Percentiles rank a stretch among this genome's conserved stretches.
phyloP scores from a whole-genome alignment of 1,140 invertebrate species.

The Cyphomyrmex costatus region DNA sequence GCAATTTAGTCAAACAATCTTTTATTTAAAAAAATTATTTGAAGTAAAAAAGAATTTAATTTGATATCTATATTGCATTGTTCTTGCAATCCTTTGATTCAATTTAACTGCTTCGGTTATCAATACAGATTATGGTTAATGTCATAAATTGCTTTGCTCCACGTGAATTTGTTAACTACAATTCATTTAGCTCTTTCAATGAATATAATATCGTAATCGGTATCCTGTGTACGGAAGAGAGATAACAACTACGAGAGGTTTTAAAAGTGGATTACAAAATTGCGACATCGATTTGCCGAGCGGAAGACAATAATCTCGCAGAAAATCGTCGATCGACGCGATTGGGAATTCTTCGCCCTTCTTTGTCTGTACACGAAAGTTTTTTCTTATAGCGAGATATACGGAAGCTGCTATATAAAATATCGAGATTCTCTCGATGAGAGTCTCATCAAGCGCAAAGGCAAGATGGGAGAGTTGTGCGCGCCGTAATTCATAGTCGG shows the following conservation, averaged over 20 bases:
- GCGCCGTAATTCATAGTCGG: constrained; percentile 39
- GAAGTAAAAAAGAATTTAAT: neutral
- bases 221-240: neutral
- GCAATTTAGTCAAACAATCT: neutral
- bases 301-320: constrained; percentile 46
- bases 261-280: constrained; percentile 22
- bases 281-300: constrained; percentile 17
- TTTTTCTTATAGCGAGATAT: constrained; percentile 35
- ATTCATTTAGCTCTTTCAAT: neutral
- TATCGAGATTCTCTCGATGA: constrained; percentile 53
- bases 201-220: constrained; percentile 19
- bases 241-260: neutral
- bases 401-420: constrained; percentile 37
- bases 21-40: neutral
- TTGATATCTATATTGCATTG: neutral
- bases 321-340: constrained; percentile 35
- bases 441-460: constrained; percentile 36
- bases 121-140: neutral
- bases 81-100: neutral
- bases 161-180: neutral
- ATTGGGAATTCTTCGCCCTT: neutral
- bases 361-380: constrained; percentile 31
- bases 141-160: neutral
- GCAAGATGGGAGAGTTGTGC: neutral
- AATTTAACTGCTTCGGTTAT: constrained; percentile 12